Base-by-base conservation (phyloP, 2,888 invertebrate species). In the Patella depressa region DNA sequence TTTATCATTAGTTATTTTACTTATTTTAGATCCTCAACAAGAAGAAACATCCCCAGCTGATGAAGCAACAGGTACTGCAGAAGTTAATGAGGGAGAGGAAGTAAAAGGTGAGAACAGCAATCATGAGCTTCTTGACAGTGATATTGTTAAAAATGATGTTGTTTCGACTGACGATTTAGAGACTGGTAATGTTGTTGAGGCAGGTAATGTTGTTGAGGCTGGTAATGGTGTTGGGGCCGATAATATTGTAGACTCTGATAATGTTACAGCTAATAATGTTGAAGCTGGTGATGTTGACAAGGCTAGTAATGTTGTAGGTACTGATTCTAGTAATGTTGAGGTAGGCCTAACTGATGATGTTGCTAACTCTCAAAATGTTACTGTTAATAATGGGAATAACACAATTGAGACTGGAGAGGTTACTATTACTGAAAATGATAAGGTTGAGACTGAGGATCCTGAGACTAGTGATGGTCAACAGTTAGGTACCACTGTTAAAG, bases 11-110 rank as follows among this genome's bases (percentile, higher is more conserved):
- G 45, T 45, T 45, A 45, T 45, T 45, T 45, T 53, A 53, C 34
- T 77, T 15, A 59, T 53, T 15, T n/a, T 45, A 53, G n/a, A 70
- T 57, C 29, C 34, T 17, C 55, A 55, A 29, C n/a, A 57, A 69
- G 75, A 72, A n/a, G 72, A 65, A 29, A 73, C 65, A 9, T 55
- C 72, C 54, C 65, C 76, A 75, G 75, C 45, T 29, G 79, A 69
- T 54, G 69, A 76, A 12, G 72, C 54, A 24, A 24, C 24, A 29
- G 76, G 75, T 53, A 11, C 69, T 24, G 29, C 59, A n/a, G 19
- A 72, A 34, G 74, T 70, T 19, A 72, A 29, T 53, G 55, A 65
- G 34, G 73, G 24, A 15, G 69, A 76, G 53, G 53, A 69, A 53
- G 24, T 54, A 15, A 45, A 24, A n/a, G 76, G 65, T 15, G 72